Base-by-base conservation (phyloP, 2,113 vertebrate species). In the Aegotheles bennettii region DNA sequence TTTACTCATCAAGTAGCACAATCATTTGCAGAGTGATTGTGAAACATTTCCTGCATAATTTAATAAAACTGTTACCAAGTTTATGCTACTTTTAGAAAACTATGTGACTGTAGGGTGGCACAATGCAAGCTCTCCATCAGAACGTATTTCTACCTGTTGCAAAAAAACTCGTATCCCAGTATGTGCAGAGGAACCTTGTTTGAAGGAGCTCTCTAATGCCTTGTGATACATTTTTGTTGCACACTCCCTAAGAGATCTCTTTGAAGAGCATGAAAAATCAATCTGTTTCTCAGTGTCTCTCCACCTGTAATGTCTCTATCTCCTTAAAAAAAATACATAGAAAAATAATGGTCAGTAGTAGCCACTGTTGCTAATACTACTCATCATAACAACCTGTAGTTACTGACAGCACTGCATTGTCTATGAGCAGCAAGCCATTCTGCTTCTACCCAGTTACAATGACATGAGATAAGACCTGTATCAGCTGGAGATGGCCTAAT, bases 101-200 rank as follows among this genome's bases (percentile, higher is more conserved):
- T 53, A 21, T 13, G 17, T 33, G 16, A 36, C 20, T 53, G 9
- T 8, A 60, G 33, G 18, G 7, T 47, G 18, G 68, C 38, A 54
- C 2, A 65, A 15, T 35, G 7, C 6, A 59, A 76, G 6, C 1
- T 57, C 3, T 43, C 9, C 36, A 9, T 13, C 20, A 17, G 8
- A 25, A 16, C 2, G 8, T 31, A 40, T 60, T 86, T 67, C 42
- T 13, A 60, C 2, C 1, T 0, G 4, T 40, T 43, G 3, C 6
- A 61, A 75, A 84, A 26, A 35, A 16, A 1, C 6, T 47, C 8
- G 18, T 4, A 21, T 81, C 67, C 80, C 20, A 61, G 3, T 67
- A 14, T 1, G 0, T 48, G 33, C n/a, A 68, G 24, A 16, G 17
- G 9, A 64, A 63, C 14, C 2, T 56, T 2, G 24, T 38, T n/a